Conservation (phyloP, 1,140 invertebrate species). For the Scaptomyza graminum region DNA sequence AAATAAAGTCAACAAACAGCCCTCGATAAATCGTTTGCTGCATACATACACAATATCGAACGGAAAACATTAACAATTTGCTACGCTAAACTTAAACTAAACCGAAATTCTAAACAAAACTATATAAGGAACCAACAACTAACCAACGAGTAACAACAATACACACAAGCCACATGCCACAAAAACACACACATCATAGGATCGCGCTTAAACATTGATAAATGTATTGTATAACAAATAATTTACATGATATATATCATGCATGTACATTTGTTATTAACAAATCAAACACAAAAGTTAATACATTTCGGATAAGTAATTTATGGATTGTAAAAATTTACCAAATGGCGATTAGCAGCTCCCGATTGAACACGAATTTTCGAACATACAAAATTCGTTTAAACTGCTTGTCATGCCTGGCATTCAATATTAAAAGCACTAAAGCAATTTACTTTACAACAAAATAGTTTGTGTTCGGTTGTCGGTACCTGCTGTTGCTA, state of each 20-base stretch:
- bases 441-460: neutral
- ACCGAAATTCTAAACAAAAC: slow-evolving; percentile 23
- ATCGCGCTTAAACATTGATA: neutral
- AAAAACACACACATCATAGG: slow-evolving; percentile 15
- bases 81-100: slow-evolving; percentile 22
- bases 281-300: slow-evolving; percentile 5
- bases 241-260: slow-evolving; percentile 19
- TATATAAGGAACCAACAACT: slow-evolving; percentile 38
- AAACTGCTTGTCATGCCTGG: slow-evolving; percentile 29
- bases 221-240: slow-evolving; percentile 26
- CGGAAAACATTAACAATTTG: slow-evolving; percentile 29
- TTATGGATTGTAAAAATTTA: slow-evolving; percentile 5
- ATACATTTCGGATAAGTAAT: slow-evolving; percentile 5
- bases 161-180: slow-evolving; percentile 3
- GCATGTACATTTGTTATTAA: slow-evolving; percentile 31
- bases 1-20: slow-evolving; percentile 43
- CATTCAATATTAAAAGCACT: slow-evolving; percentile 1
- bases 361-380: slow-evolving; percentile 26
- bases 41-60: slow-evolving; percentile 58
- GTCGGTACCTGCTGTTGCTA: slow-evolving; percentile 28
- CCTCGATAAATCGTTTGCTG: slow-evolving; percentile 48
- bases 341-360: slow-evolving; percentile 29
- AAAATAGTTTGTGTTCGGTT: slow-evolving; percentile 11
- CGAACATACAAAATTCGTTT: slow-evolving; percentile 10
- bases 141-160: slow-evolving; percentile 32